Evolutionary conservation across 2,888 invertebrate species (phyloP).

Genomic region (Octodonta nipae): DNA sequence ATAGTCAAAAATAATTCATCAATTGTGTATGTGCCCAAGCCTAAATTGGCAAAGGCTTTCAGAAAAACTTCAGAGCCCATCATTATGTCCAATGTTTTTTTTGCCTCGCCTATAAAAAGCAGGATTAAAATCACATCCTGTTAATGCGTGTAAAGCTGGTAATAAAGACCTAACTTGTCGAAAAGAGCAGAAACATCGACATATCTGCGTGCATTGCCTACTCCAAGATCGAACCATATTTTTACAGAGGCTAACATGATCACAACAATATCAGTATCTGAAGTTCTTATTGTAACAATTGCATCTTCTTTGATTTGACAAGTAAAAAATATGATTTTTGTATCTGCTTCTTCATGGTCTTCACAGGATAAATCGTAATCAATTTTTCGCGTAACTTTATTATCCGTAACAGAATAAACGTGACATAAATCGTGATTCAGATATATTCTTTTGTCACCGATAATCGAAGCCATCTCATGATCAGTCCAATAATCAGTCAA

Average conservation of each 20-base stretch:
- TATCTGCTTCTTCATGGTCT: conserved; percentile 15
- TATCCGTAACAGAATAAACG: conserved; percentile 17
- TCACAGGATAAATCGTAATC: conserved; percentile 15
- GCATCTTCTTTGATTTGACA: conserved; percentile 6
- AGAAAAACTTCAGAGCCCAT: not conserved
- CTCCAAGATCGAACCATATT: conserved; percentile 15
- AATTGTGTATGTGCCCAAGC: not conserved
- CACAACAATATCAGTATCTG: conserved; percentile 17
- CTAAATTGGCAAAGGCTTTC: conserved; percentile 3
- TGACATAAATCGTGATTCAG: conserved; percentile 11
- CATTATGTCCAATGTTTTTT: not conserved
- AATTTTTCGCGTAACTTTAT: conserved; percentile 8
- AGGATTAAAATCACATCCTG: conserved; percentile 2
- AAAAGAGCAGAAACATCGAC: conserved; percentile 13
- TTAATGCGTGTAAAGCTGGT: conserved; percentile 8
- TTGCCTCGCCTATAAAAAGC: conserved; percentile 3
- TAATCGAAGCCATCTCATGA: conserved; percentile 17
- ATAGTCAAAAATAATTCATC: not conserved
- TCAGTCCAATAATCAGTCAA: conserved; percentile 19
- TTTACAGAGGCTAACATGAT: conserved; percentile 13
- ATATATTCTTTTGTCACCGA: conserved; percentile 18
- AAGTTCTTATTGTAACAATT: conserved; percentile 12
- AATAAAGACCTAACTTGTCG: conserved; percentile 11
- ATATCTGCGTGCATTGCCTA: conserved; percentile 12
- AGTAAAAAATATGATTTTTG: conserved; percentile 9